Evolutionary conservation across 1,140 invertebrate genomes (phyloP).

Genomic region (Caerostris extrusa): DNA sequence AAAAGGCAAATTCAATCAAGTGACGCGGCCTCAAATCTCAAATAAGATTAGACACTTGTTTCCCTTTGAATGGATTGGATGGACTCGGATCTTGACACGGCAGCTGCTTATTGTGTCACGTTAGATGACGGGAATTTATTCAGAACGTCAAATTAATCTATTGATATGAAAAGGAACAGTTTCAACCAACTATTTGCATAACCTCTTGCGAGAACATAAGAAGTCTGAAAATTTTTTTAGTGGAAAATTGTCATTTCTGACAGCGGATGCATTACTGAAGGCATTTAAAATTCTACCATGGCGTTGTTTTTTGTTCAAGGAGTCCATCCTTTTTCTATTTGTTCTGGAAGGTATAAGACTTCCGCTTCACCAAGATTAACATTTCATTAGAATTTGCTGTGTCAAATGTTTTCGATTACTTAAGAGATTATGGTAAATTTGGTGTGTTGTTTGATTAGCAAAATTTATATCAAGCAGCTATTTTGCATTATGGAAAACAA

Average conservation of each 20-base stretch:
- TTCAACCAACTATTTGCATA: slow-evolving; percentile 5
- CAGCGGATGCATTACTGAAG: too few relatives aligned
- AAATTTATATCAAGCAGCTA: too few relatives aligned
- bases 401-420: too few relatives aligned
- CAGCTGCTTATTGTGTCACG: background rate
- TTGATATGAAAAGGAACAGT: background rate
- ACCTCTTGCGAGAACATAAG: background rate
- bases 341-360: too few relatives aligned
- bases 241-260: background rate
- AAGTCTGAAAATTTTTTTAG: background rate
- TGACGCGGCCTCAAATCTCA: background rate
- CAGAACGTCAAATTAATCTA: background rate
- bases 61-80: background rate
- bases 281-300: too few relatives aligned
- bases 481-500: too few relatives aligned
- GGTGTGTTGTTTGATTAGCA: too few relatives aligned
- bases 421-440: too few relatives aligned
- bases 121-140: background rate
- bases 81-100: background rate
- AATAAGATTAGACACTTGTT: background rate
- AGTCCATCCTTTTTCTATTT: too few relatives aligned
- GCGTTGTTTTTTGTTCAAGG: too few relatives aligned
- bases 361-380: too few relatives aligned
- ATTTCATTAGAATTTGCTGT: too few relatives aligned
- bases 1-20: background rate